phyloP scores from a whole-genome alignment of 2,797 vertebrate species.

The Vireo griseus region DNA sequence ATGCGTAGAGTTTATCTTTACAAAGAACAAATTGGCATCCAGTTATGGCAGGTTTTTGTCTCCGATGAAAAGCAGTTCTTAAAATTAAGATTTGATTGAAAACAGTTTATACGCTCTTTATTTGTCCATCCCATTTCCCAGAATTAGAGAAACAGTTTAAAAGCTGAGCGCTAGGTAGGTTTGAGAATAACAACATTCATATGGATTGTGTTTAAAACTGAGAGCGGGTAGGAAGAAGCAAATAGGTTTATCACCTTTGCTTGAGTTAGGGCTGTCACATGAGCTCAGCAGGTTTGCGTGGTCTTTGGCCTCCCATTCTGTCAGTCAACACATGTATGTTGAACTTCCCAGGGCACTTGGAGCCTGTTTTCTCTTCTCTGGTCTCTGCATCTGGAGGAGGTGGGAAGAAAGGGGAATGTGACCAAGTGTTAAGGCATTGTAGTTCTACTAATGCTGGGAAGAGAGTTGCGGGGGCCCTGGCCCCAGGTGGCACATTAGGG shows the following conservation, averaged over 20 bases:
- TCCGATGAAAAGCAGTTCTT: not conserved
- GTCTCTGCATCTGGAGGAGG: not conserved
- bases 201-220: not conserved
- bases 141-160: not conserved
- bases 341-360: not conserved
- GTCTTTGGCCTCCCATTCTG: not conserved
- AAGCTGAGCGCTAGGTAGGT: not conserved
- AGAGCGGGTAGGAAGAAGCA: not conserved
- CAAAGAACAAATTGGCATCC: not conserved
- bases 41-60: not conserved
- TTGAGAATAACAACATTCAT: not conserved
- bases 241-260: not conserved
- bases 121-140: not conserved
- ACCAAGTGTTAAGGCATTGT: not conserved
- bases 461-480: not conserved
- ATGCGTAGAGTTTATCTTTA: not conserved
- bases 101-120: not conserved
- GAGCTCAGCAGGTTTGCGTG: not conserved
- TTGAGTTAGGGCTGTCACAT: not conserved
- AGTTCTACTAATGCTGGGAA: not conserved
- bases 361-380: not conserved
- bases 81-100: not conserved
- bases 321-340: rapidly evolving
- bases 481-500: rapidly evolving
- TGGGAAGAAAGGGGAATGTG: not conserved